Evolutionary conservation across 23 tunicate species (phyloP).

Genomic region (Corella eumyota): DNA sequence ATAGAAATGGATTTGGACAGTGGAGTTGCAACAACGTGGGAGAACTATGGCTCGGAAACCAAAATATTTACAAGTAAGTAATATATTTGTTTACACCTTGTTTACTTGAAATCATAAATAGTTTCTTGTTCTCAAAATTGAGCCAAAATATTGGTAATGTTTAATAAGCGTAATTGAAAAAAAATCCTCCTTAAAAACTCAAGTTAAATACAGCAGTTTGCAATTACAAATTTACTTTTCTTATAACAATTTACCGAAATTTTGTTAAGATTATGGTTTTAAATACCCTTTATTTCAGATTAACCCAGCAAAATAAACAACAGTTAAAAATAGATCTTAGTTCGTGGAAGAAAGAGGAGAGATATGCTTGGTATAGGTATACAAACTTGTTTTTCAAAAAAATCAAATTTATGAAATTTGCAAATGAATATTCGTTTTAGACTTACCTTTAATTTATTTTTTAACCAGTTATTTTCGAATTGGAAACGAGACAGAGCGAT

Average conservation of each 20-base stretch:
- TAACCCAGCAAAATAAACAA: constrained; percentile 17
- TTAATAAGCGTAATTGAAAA: too few relatives aligned
- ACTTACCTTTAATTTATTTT: not conserved
- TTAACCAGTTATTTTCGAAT: constrained; percentile 8
- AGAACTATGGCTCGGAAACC: constrained; percentile 50
- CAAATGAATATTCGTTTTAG: too few relatives aligned
- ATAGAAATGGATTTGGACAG: constrained; percentile 44
- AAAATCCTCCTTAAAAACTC: not conserved
- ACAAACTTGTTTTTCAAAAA: too few relatives aligned
- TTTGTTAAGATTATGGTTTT: too few relatives aligned
- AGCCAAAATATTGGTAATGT: too few relatives aligned
- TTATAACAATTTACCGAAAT: too few relatives aligned
- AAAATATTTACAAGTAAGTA: constrained; percentile 22
- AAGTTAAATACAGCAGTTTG: not conserved
- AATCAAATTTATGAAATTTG: too few relatives aligned
- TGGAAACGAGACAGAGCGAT: constrained; percentile 10
- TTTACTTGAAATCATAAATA: not conserved
- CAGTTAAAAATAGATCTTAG: constrained; percentile 20
- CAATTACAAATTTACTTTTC: too few relatives aligned
- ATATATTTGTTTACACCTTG: not conserved
- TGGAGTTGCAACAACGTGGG: constrained; percentile 5
- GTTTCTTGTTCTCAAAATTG: too few relatives aligned
- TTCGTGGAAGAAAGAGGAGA: constrained; percentile 19
- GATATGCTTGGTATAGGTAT: constrained; percentile 43
- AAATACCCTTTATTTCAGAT: not conserved